Base-by-base conservation (phyloP, 2,797 vertebrate genomes). In the Macropodus opercularis region DNA sequence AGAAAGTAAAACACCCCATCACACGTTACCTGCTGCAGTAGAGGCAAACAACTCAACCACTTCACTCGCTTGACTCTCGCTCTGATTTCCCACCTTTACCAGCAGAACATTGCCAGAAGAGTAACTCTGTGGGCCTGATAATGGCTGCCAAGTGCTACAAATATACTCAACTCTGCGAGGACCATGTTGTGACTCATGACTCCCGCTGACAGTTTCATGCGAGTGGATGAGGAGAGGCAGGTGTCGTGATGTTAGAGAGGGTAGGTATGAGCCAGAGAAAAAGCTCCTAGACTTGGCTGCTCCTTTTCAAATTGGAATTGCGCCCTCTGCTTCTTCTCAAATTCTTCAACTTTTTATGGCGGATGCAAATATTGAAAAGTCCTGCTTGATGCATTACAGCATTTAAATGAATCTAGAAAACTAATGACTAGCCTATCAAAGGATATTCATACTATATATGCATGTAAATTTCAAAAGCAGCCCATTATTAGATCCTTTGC, bases 41-140 rank as follows among this genome's bases (percentile, higher is more conserved):
- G 21, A 5, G 15, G 9, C 8, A 23, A 36, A 42, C 12, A 21
- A 15, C 31, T 34, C 29, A 36, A n/a, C 23, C 55, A 27, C 3
- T n/a, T 46, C 7, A 3, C 1, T 24, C 6, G 13, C 12, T 35
- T 17, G 13, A 39, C 11, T 17, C 22, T 34, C 4, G 27, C 41
- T 31, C 21, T 42, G 38, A 34, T 41, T 22, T 52, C 17, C 27
- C 11, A 43, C 44, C 40, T 22, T 41, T 11, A 58, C n/a, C 34
- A 24, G 15, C 8, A 52, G 22, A 17, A 26, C 38, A 36, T 35
- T n/a, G 14, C 5, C 29, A 44, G 8, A 13, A 15, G 21, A 27
- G 26, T n/a, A n/a, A 19, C 19, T 9, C 18, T 19, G 10, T 2
- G 8, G 14, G 31, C 31, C 10, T 48, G 47, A 42, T 27, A 47